Evolutionary conservation across 2,888 invertebrate genomes (phyloP).

Genomic region (Prosopocoilus inquinatus): DNA sequence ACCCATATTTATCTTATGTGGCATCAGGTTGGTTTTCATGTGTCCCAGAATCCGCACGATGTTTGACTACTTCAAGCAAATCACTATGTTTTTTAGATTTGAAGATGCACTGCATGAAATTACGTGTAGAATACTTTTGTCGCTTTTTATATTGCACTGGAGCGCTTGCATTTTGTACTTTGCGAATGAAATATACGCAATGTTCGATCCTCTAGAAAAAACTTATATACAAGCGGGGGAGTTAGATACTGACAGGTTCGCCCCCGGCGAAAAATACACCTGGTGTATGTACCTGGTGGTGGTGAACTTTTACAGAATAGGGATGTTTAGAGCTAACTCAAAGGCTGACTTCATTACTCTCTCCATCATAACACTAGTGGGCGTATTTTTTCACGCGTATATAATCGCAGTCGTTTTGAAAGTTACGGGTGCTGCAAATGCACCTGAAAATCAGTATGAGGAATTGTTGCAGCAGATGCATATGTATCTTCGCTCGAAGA

Average conservation of each 20-base stretch:
- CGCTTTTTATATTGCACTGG: conserved; percentile 16
- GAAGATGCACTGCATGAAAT: conserved; percentile 15
- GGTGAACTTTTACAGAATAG: conserved; percentile 37
- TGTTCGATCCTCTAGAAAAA: neutral
- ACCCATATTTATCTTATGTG: conserved; percentile 1
- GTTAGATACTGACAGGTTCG: no score
- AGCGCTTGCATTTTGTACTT: conserved; percentile 11
- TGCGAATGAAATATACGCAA: conserved; percentile 1
- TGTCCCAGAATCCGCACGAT: conserved; percentile 13
- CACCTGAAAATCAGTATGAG: conserved; percentile 47
- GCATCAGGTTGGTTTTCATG: conserved; percentile 3
- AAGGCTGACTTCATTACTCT: conserved; percentile 29
- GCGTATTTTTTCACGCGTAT: conserved; percentile 35
- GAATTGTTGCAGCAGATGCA: conserved; percentile 48
- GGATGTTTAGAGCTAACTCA: conserved; percentile 20
- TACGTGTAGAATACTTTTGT: conserved; percentile 5
- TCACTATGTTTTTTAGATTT: conserved; percentile 8
- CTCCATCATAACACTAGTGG: conserved; percentile 30
- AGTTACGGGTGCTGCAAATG: conserved; percentile 34
- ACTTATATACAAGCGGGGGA: conserved; percentile 3
- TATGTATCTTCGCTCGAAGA: conserved; percentile 48
- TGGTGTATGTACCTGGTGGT: conserved; percentile 29
- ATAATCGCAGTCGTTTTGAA: conserved; percentile 41
- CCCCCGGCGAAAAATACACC: conserved; percentile 11
- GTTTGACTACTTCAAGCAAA: conserved; percentile 14